These are phyloP conservation scores for Chloropsis cyanopogon DNA, from an alignment of 2,113 vertebrate genomes.

Conservation along the genomic window DNA sequence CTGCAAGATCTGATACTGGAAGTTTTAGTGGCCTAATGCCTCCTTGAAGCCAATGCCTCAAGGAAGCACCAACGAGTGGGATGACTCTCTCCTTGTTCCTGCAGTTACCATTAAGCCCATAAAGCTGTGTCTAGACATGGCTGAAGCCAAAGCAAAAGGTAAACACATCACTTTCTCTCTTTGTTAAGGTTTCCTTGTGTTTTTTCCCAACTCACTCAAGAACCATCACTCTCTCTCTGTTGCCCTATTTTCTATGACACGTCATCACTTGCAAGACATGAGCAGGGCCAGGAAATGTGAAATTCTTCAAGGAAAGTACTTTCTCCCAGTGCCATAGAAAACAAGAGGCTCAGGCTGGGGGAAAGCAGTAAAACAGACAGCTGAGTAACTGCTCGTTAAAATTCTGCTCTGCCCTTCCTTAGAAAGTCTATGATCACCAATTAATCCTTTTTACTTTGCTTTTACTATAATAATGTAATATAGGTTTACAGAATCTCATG, in stretches of 20 bases:
- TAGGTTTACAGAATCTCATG: slow-evolving; percentile 39
- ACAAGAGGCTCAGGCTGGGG: background rate
- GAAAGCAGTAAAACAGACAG: background rate
- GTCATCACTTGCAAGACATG: slow-evolving; percentile 47
- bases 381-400: background rate
- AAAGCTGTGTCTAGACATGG: slow-evolving; percentile 25
- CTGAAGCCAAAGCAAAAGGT: slow-evolving; percentile 39
- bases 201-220: slow-evolving; percentile 31
- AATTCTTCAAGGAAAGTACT: slow-evolving; percentile 43
- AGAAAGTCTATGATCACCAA: slow-evolving; percentile 6
- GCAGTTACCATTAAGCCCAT: background rate
- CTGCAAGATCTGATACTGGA: background rate
- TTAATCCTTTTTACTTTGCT: slow-evolving; percentile 43
- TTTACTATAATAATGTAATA: slow-evolving; percentile 43
- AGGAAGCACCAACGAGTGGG: background rate
- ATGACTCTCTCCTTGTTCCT: background rate
- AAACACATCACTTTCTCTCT: slow-evolving; percentile 24
- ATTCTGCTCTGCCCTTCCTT: background rate
- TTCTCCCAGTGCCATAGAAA: slow-evolving; percentile 11
- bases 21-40: background rate
- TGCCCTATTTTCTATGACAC: slow-evolving; percentile 51
- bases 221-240: slow-evolving; percentile 5
- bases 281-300: slow-evolving; percentile 43
- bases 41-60: background rate
- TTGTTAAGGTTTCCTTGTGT: slow-evolving; percentile 32